A percentile compares a stretch with the other conserved stretches of the same genome.
Evolutionary conservation across 2,113 vertebrate species (phyloP).

Genomic region (Actenoides lindsayi): DNA sequence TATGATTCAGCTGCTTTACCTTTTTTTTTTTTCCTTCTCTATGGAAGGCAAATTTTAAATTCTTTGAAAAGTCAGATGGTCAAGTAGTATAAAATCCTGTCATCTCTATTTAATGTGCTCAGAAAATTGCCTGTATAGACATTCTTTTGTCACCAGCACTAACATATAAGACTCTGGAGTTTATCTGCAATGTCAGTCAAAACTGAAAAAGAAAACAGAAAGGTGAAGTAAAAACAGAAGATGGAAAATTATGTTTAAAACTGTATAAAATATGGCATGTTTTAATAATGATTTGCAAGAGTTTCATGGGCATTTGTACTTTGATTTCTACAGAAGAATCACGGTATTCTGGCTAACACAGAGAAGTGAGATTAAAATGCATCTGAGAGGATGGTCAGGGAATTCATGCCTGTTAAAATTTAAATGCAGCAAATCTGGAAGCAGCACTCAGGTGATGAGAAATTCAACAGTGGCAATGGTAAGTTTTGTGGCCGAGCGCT

Average conservation of each 20-base stretch:
- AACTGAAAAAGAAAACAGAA: background rate
- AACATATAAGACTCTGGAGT: background rate
- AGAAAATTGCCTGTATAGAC: background rate
- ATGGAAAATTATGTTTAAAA: background rate
- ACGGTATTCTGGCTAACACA: background rate
- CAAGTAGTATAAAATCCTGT: background rate
- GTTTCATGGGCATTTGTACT: background rate
- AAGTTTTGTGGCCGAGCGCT: no score
- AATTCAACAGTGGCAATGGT: no score
- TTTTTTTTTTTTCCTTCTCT: background rate
- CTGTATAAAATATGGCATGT: background rate
- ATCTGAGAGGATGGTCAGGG: background rate
- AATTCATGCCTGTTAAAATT: background rate
- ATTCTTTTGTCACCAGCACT: background rate
- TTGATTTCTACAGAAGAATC: background rate
- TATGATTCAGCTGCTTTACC: background rate
- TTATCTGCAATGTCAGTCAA: background rate
- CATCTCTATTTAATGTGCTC: background rate
- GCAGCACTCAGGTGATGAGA: no score
- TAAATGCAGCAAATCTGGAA: no score
- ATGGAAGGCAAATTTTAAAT: background rate
- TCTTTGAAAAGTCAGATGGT: background rate
- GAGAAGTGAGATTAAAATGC: background rate
- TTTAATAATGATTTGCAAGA: background rate
- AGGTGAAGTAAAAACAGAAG: background rate